These are phyloP conservation scores for Macquaria ambigua DNA, from an alignment of 2,113 vertebrate genomes.

Conservation along the genomic window DNA sequence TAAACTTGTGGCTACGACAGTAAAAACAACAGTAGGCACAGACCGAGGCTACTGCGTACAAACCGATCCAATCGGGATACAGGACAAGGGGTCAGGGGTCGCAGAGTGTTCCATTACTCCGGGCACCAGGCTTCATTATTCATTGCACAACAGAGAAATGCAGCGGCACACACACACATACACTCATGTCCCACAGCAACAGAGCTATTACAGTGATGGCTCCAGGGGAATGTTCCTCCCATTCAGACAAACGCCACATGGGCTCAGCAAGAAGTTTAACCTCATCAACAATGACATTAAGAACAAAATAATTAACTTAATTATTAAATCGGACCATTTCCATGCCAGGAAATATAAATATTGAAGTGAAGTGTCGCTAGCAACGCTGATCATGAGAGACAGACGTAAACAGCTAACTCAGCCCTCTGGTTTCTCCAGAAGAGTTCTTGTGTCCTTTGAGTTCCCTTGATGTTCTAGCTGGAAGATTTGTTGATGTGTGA, in stretches of 20 bases:
- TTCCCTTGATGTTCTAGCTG: too few species aligned
- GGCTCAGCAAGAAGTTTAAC: constrained; percentile 33
- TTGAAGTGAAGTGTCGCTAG: accelerated
- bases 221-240: constrained; percentile 27
- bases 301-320: neutral
- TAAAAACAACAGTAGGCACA: neutral
- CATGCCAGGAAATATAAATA: too few species aligned
- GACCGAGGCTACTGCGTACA: constrained; percentile 1
- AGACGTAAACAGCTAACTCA: too few species aligned
- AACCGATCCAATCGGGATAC: constrained; percentile 40
- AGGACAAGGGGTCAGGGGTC: constrained; percentile 43
- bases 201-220: constrained; percentile 50
- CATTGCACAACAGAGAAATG: constrained; percentile 58
- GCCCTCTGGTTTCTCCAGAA: neutral
- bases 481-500: too few species aligned
- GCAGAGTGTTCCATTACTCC: constrained; percentile 46
- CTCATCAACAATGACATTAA: constrained; percentile 17
- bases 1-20: neutral
- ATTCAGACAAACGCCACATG: constrained; percentile 22
- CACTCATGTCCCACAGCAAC: constrained; percentile 33
- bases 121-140: constrained; percentile 62
- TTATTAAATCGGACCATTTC: neutral
- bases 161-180: constrained; percentile 25
- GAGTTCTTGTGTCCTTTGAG: neutral
- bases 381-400: neutral